phyloP scores from a whole-genome alignment of 2,888 invertebrate genomes.

The Apoda limacodes region DNA sequence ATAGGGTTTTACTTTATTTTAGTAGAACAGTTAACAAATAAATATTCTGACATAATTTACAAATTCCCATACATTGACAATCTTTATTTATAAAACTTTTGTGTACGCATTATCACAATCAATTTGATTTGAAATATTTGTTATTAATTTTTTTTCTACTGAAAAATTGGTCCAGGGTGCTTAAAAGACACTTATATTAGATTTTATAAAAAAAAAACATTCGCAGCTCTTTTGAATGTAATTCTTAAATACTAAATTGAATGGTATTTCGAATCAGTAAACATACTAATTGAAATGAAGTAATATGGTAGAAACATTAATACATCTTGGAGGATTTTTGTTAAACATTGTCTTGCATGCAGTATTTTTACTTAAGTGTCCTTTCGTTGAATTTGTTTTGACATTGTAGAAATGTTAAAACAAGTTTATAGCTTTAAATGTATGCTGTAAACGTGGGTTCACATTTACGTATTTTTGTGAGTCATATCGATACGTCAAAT shows the following conservation, averaged over 20 bases:
- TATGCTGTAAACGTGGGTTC: slow-evolving; percentile 53
- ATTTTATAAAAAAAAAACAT: too few species aligned
- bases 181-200: too few species aligned
- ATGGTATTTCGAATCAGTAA: slow-evolving; percentile 21
- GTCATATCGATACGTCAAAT: slow-evolving; percentile 3
- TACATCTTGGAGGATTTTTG: slow-evolving; percentile 51
- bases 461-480: slow-evolving; percentile 23
- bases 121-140: too few species aligned
- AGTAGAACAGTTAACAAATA: too few species aligned
- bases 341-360: slow-evolving; percentile 61
- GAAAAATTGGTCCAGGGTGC: too few species aligned
- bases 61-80: too few species aligned
- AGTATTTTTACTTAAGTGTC: slow-evolving; percentile 47
- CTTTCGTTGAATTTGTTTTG: slow-evolving; percentile 41
- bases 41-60: too few species aligned
- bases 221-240: too few species aligned
- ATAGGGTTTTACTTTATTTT: too few species aligned
- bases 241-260: slow-evolving; percentile 22
- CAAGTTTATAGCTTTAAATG: slow-evolving; percentile 55
- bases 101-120: too few species aligned
- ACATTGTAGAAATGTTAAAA: slow-evolving; percentile 28
- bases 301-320: slow-evolving; percentile 24
- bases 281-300: slow-evolving; percentile 21
- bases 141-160: too few species aligned
- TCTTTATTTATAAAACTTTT: too few species aligned